Percentiles rank a stretch among this genome's conserved stretches.
These are phyloP conservation scores for Thymallus thymallus DNA, from an alignment of 2,113 vertebrate species.

Conservation along the genomic window DNA sequence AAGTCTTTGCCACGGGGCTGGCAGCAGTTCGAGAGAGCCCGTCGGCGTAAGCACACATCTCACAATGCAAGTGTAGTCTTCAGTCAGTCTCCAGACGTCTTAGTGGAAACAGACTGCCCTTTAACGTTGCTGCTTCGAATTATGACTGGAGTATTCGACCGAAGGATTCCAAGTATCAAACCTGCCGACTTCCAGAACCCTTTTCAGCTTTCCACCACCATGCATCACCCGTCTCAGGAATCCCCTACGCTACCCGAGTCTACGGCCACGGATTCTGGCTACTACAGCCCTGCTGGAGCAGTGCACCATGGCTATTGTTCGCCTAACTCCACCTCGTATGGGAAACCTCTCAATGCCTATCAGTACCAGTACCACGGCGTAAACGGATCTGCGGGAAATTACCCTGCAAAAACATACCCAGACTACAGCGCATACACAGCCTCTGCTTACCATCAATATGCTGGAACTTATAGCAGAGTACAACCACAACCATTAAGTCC, in stretches of 20 bases:
- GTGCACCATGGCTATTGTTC: slow-evolving; percentile 95
- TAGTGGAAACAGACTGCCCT: slow-evolving; percentile 60
- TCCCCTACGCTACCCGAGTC: slow-evolving; percentile 98
- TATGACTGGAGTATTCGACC: slow-evolving; percentile 99
- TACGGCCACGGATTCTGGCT: slow-evolving; percentile 96
- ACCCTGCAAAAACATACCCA: slow-evolving; percentile 89
- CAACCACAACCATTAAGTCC: slow-evolving; percentile 82
- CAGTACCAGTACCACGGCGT: slow-evolving; percentile 95
- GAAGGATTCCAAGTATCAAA: slow-evolving; percentile 91
- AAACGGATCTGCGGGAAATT: slow-evolving; percentile 87
- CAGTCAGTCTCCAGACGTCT: slow-evolving; percentile 58
- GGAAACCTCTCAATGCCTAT: slow-evolving; percentile 94
- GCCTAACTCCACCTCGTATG: slow-evolving; percentile 89
- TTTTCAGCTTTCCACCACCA: slow-evolving; percentile 90
- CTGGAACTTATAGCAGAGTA: slow-evolving; percentile 90
- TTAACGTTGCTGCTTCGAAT: slow-evolving; percentile 52
- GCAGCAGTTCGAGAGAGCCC: slow-evolving; percentile 87
- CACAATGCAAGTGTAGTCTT: slow-evolving; percentile 70
- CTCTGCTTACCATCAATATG: slow-evolving; percentile 89
- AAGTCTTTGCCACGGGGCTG: slow-evolving; percentile 92
- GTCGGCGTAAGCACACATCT: slow-evolving; percentile 64
- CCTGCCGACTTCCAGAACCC: slow-evolving; percentile 89
- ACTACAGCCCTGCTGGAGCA: slow-evolving; percentile 89
- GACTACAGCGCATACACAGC: slow-evolving; percentile 88
- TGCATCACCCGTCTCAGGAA: slow-evolving; percentile 91